Evolutionary conservation across 2,888 invertebrate species (phyloP), one percentile per base, ranked within the genome.

Genomic region (Prostheceraeus crozeri): DNA sequence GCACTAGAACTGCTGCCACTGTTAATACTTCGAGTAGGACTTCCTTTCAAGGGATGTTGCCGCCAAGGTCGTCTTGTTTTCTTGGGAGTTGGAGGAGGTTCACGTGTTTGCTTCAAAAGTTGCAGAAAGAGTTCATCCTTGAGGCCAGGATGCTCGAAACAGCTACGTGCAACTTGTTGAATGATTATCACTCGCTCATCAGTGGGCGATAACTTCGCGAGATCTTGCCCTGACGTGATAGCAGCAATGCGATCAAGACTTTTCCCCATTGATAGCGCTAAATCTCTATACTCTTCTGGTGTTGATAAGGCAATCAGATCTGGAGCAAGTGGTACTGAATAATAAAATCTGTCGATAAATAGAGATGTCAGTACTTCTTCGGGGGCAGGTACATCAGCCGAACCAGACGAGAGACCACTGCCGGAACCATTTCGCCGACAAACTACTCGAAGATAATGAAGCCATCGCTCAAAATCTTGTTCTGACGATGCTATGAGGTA

Each of bases 101-200:
- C n/a, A n/a, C 31, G 36, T 31, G 61, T 48, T 30, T 60, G 60
- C 36, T 46, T 60, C 6, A 60, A 23, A 11, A 60, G 14, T 28
- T 61, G 61, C 6, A 61, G 35, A 48, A 33, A 61, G 6, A 61
- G 28, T 61, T 61, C 61, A 60, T 61, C 61, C 33, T 61, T 61
- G 8, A 61, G 23, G 8, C 45, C 58, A 14, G 61, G 52, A 35
- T 51, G 25, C n/a, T 62, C 27, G 16, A 61, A 61, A 31, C 61
- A 61, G 3, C 56, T n/a, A n/a, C 36, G 28, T 35, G 33, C 23
- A 6, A 59, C 35, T 23, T 28, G 23, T 8, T 59, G 30, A 27
- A 59, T 56, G 16, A 23, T n/a, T 8, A 30, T 58, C 16, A 57
- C 31, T 57, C 57, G 56, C 23, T 54, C 52, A 27, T 46, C 48